Evolutionary conservation across 2,888 invertebrate genomes (phyloP), one percentile per base, ranked within the genome.

Genomic region (Empis stercorea): DNA sequence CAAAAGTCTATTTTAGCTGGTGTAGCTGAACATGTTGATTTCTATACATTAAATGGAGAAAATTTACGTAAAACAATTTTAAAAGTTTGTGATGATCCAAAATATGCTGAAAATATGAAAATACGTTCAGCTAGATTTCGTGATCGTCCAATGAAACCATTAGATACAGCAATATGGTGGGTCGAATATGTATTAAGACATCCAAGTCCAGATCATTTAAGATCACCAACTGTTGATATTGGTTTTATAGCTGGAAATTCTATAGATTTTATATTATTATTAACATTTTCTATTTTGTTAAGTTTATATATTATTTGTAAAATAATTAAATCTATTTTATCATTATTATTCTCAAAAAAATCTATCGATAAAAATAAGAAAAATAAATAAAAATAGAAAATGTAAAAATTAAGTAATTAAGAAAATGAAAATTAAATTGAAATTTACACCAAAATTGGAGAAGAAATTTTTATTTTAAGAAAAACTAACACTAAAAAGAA

Each of bases 141-240:
- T 38, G 74, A 76, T 56, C 69, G 76, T 2, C 73, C 71, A 0
- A 59, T 73, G 54, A 61, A 70, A 1, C 75, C 79, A 0, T 65
- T 76, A n/a, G 72, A 73, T 15, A 74, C 74, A 14, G 70, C 80
- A 6, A 65, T 76, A 2, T 74, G 75, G 62, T 80, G 79, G 79
- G 68, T 75, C n/a, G 78, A 80, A 56, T 74, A 78, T 55, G 72
- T 77, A 0, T 71, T 74, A 1, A 63, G 70, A 9, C 73, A 76
- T 15, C 63, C 65, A 9, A 75, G 76, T 1, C 75, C 76, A 0
- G 65, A 62, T 5, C 73, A 77, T 60, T 63, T 74, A 7, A 48
- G 47, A 43, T 63, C 75, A 10, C 67, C 69, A n/a, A 69, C 44
- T 62, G 52, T 67, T 9, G 65, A 66, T 34, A 62, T 74, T 61